A percentile compares a stretch with the other conserved stretches of the same genome.
phyloP scores from a whole-genome alignment of 2,797 vertebrate genomes.

The Columba guinea region DNA sequence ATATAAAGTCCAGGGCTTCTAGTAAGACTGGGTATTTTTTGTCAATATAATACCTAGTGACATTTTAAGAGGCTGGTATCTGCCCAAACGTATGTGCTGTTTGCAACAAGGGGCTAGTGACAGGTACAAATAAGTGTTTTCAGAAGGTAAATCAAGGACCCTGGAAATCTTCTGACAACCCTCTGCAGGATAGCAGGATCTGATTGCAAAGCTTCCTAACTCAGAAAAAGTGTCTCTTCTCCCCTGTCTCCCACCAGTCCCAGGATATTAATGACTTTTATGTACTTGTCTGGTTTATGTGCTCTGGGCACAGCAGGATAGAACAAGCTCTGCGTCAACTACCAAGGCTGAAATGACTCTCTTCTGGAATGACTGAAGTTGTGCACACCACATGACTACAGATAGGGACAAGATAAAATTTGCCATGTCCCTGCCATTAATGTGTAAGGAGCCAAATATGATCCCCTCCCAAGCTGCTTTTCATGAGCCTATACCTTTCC shows the following conservation, averaged over 20 bases:
- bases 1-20: not conserved
- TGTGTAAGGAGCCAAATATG: not conserved
- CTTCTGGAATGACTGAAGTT: not conserved
- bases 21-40: not conserved
- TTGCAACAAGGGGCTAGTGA: not conserved
- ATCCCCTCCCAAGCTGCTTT: not conserved
- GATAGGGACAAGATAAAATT: not conserved
- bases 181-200: not conserved
- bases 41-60: not conserved
- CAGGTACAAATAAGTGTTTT: not conserved
- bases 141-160: not conserved
- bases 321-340: not conserved
- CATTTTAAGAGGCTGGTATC: not conserved
- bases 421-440: not conserved
- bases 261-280: not conserved
- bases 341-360: not conserved
- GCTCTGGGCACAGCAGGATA: not conserved
- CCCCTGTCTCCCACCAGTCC: not conserved
- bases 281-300: not conserved
- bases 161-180: not conserved
- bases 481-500: not conserved
- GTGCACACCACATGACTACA: not conserved
- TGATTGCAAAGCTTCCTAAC: not conserved
- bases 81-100: not conserved
- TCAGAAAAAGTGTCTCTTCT: not conserved